Conservation (phyloP, 92 coral and sea anemone genomes). For the Porites divaricata region DNA sequence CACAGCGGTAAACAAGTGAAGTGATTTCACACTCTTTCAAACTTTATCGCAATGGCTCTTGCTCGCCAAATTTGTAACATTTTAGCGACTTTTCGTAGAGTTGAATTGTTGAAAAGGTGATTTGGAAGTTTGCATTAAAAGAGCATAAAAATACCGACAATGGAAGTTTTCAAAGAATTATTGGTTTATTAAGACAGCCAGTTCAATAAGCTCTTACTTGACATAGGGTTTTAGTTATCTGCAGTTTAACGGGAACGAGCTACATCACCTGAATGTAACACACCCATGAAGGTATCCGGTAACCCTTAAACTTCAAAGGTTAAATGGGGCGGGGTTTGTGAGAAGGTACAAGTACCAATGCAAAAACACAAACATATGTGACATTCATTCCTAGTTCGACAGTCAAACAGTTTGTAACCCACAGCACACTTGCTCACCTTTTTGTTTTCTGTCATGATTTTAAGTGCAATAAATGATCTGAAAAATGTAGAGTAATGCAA, state of each 20-base stretch:
- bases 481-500: slow-evolving; percentile 2
- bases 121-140: background rate
- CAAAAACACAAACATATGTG: background rate
- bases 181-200: background rate
- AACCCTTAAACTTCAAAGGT: background rate
- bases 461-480: slow-evolving; percentile 34
- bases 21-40: background rate
- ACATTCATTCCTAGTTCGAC: background rate
- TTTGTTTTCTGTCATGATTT: slow-evolving; percentile 12
- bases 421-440: slow-evolving; percentile 10
- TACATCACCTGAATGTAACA: too few relatives aligned
- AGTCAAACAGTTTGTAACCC: background rate
- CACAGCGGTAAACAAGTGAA: background rate
- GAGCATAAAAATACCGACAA: background rate
- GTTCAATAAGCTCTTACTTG: background rate
- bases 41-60: slow-evolving; percentile 1
- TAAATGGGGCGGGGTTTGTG: background rate
- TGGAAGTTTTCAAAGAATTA: background rate
- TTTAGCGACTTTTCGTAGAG: background rate
- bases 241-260: too few relatives aligned
- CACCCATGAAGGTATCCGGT: background rate
- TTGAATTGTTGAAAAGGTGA: background rate
- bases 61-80: background rate
- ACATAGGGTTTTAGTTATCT: background rate
- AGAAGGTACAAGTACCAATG: background rate